Conservation (phyloP, 2,888 invertebrate genomes). For the Unio pictorum region DNA sequence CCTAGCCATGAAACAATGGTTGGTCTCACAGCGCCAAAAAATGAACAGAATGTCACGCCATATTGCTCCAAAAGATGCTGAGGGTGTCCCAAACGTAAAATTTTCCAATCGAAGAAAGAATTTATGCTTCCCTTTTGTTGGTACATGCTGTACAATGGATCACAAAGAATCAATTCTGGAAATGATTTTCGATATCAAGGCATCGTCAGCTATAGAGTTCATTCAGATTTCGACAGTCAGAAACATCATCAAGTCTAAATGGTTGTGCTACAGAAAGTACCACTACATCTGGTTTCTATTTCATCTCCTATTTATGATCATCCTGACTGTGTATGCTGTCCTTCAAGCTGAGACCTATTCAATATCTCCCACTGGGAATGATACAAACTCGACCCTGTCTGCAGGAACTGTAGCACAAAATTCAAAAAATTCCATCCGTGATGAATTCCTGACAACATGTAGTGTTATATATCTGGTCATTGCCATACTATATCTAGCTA, state of each 20-base stretch:
- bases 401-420: neutral
- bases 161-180: conserved; percentile 45
- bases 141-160: conserved; percentile 8
- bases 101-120: conserved; percentile 13
- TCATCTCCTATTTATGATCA: conserved; percentile 40
- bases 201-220: conserved; percentile 40
- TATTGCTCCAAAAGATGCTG: conserved; percentile 24
- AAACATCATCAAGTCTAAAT: conserved; percentile 49
- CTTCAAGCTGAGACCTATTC: conserved; percentile 25
- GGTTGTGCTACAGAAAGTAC: conserved; percentile 32
- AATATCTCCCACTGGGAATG: neutral
- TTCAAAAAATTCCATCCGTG: neutral
- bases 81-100: conserved; percentile 31
- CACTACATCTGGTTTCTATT: conserved; percentile 45
- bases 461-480: conserved; percentile 21
- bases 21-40: conserved; percentile 12
- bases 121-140: conserved; percentile 16
- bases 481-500: conserved; percentile 31
- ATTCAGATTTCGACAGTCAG: conserved; percentile 43
- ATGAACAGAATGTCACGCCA: conserved; percentile 19
- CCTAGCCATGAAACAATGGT: conserved; percentile 34
- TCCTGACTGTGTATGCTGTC: conserved; percentile 38
- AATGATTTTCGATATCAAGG: conserved; percentile 46
- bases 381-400: neutral
- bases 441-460: conserved; percentile 23